Evolutionary conservation across 2,888 invertebrate genomes (phyloP), one percentile per base, ranked within the genome.

Genomic region (Drosophila limbata): DNA sequence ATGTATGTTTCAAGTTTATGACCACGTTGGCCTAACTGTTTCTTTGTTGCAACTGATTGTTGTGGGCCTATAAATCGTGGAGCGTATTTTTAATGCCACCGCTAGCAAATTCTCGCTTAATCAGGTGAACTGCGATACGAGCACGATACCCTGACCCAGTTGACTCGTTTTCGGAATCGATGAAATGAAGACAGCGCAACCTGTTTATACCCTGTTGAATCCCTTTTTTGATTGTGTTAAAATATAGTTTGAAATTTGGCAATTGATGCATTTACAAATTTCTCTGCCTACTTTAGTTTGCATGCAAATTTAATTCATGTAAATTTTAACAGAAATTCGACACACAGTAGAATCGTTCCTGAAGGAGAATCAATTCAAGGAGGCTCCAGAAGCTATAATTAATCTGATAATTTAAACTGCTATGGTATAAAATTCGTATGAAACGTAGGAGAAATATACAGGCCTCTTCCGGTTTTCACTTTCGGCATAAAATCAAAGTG

Each of bases 41-140:
- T 66, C 66, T 44, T 51, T 59, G 55, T 59, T 68, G 55, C 66
- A 48, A 10, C 40, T 55, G 39, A 50, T 25, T 55, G 40, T 15
- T 48, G 53, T 39, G 35, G 25, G 21, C 45, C 44, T 68, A 69
- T 75, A 77, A 85, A 84, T 76, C 65, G 55, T 69, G 51, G 21
- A 57, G 42, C 48, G 37, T 50, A 47, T 53, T 66, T 70, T 83
- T 70, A 57, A 50, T 74, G 37, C 13, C 33, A 3, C 13, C 8
- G 2, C 15, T 40, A 61, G 64, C 59, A 60, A 64, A 74, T 63
- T 67, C 55, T 25, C 48, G 21, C 52, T 56, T 69, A 77, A 74
- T 84, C 74, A 68, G 68, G 44, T 59, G 17, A 67, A 63, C 61
- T 55, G 28, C 45, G 37, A 39, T 39, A 28, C 19, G 2, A 33